Conservation (phyloP, 2,113 vertebrate species). For the Scopus umbretta region DNA sequence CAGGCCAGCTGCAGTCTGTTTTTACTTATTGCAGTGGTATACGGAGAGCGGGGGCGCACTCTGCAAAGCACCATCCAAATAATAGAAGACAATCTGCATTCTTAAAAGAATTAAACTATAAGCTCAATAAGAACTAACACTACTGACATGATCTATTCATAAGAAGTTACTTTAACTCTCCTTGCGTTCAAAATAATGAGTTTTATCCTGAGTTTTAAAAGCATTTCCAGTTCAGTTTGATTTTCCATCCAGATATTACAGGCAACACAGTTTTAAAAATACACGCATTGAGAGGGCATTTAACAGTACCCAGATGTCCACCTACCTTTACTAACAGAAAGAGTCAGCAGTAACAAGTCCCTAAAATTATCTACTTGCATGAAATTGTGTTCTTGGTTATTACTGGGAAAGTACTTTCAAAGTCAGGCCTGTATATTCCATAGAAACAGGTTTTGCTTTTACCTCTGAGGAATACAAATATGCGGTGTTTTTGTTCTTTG, state of each 20-base stretch:
- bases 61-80: not conserved
- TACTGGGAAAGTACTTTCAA: conserved; percentile 7
- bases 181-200: not conserved
- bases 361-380: not conserved
- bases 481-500: conserved; percentile 52
- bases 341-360: not conserved
- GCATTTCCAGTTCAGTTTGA: not conserved
- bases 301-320: not conserved
- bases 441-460: conserved; percentile 13
- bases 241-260: not conserved
- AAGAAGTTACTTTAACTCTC: not conserved
- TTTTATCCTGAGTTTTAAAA: not conserved
- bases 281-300: not conserved
- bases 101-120: not conserved
- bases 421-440: not conserved
- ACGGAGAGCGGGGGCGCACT: not conserved
- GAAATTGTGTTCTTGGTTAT: not conserved
- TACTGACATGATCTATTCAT: not conserved
- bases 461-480: conserved; percentile 45
- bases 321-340: not conserved
- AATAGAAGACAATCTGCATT: not conserved
- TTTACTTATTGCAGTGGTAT: not conserved
- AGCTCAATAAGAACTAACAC: not conserved
- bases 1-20: not conserved
- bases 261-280: not conserved